Percentiles rank a stretch among this genome's conserved stretches.
These are phyloP conservation scores for Craterocephalus amniculus DNA, from an alignment of 2,797 vertebrate species.

Conservation along the genomic window DNA sequence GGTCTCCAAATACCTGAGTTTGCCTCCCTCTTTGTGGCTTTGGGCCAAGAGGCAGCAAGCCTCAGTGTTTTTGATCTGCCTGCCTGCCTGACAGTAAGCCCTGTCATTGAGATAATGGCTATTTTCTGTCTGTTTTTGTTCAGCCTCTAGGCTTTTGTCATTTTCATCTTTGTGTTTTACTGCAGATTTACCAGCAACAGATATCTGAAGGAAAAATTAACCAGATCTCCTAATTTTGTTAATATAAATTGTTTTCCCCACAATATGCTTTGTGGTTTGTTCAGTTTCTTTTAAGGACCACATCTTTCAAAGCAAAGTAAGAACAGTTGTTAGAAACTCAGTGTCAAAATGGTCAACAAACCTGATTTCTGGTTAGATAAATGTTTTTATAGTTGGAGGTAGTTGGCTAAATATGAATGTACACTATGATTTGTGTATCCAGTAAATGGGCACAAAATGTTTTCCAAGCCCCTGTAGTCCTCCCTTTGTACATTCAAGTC, in stretches of 20 bases:
- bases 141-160: conserved; percentile 58
- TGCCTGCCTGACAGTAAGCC: conserved; percentile 20
- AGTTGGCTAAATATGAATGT: conserved; percentile 23
- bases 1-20: conserved; percentile 36
- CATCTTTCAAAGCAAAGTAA: background rate
- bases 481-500: conserved; percentile 39
- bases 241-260: background rate
- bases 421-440: conserved; percentile 11
- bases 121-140: conserved; percentile 63
- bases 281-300: background rate
- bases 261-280: conserved; percentile 16
- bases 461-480: conserved; percentile 37
- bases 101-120: conserved; percentile 69
- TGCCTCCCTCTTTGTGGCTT: conserved; percentile 33
- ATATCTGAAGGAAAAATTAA: conserved; percentile 22
- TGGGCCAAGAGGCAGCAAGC: conserved; percentile 27
- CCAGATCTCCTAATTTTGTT: conserved; percentile 21
- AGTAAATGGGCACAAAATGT: conserved; percentile 16
- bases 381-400: conserved; percentile 40
- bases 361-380: conserved; percentile 35
- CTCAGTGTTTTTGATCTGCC: conserved; percentile 37
- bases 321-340: conserved; percentile 10
- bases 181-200: conserved; percentile 44
- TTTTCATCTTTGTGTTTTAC: conserved; percentile 49
- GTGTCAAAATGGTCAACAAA: conserved; percentile 2